Evolutionary conservation across 2,113 vertebrate genomes (phyloP).

Genomic region (Tupaia tana): DNA sequence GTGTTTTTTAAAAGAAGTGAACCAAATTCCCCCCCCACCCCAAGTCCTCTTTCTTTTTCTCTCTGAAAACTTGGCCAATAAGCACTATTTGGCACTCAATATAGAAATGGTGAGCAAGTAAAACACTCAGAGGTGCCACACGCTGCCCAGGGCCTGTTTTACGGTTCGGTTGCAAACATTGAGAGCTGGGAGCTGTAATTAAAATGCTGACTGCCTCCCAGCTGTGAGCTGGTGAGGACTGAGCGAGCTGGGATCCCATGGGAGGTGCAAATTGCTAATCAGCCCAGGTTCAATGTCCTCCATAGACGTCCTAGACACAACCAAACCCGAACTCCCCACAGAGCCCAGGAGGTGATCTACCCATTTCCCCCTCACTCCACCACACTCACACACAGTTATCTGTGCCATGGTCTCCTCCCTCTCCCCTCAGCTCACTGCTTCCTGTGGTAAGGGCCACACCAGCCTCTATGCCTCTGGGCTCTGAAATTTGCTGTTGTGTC

Average conservation of each 20-base stretch:
- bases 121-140: conserved; percentile 62
- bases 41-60: conserved; percentile 46
- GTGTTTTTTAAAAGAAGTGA: too few relatives aligned
- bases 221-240: not conserved
- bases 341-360: not conserved
- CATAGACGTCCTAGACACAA: not conserved
- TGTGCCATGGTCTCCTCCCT: too few relatives aligned
- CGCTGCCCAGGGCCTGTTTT: conserved; percentile 65
- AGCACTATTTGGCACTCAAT: conserved; percentile 52
- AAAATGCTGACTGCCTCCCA: conserved; percentile 66
- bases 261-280: fast-evolving
- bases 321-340: not conserved
- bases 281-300: not conserved
- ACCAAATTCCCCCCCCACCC: too few relatives aligned
- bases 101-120: conserved; percentile 60
- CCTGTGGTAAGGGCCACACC: not conserved
- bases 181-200: conserved; percentile 54
- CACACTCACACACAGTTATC: not conserved
- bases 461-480: not conserved
- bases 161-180: conserved; percentile 45
- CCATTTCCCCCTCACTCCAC: fast-evolving
- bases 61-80: conserved; percentile 44
- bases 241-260: not conserved
- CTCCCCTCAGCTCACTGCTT: not conserved
- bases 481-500: not conserved